phyloP scores from a whole-genome alignment of 2,888 invertebrate genomes.

The Rhabditoides inermis region DNA sequence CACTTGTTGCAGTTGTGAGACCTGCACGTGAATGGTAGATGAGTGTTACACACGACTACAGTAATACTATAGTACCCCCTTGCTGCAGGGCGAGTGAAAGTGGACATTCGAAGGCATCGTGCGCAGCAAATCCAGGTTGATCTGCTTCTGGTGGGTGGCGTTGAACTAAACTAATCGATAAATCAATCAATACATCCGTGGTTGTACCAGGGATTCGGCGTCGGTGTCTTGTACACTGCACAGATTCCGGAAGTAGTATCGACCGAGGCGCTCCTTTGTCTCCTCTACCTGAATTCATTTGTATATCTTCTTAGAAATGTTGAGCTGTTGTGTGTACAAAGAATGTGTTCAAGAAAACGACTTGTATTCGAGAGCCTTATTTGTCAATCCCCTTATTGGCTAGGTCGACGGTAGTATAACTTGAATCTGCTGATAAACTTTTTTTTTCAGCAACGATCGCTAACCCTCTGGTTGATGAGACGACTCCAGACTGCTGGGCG shows the following conservation, averaged over 20 bases:
- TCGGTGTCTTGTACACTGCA: constrained; percentile 52
- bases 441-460: no score
- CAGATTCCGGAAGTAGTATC: constrained; percentile 56
- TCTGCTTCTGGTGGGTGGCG: constrained; percentile 57
- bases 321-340: neutral
- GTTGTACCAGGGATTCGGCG: constrained; percentile 54
- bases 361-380: neutral
- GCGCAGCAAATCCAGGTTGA: constrained; percentile 57
- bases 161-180: constrained; percentile 51
- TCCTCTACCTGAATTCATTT: constrained; percentile 51
- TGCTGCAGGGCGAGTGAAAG: constrained; percentile 55
- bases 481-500: constrained; percentile 56
- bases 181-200: neutral
- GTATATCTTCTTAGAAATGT: neutral
- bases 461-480: constrained; percentile 53
- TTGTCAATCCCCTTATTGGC: no score
- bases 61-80: constrained; percentile 54
- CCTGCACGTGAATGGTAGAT: constrained; percentile 40
- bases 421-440: no score
- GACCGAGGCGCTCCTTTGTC: constrained; percentile 55
- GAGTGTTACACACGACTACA: neutral
- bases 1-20: constrained; percentile 57
- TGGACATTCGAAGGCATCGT: constrained; percentile 60
- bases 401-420: no score
- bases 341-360: neutral